Evolutionary conservation across 2,113 vertebrate species (phyloP).

Genomic region (Micromys minutus): DNA sequence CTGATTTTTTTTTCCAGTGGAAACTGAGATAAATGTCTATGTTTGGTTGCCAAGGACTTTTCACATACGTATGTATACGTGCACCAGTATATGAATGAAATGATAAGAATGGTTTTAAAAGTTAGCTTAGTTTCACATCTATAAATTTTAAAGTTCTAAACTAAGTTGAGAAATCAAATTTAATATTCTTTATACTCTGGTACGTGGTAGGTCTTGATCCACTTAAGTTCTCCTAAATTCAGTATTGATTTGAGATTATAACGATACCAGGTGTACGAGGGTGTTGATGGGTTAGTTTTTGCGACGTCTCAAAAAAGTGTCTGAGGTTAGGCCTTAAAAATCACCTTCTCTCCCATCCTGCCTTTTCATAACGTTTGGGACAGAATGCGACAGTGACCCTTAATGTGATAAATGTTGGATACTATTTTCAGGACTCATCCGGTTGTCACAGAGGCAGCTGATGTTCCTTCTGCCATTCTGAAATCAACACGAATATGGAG

Average conservation of each 20-base stretch:
- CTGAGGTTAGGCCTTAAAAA: not conserved
- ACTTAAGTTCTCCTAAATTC: not conserved
- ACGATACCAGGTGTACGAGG: not conserved
- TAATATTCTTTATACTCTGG: not conserved
- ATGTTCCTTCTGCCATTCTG: not conserved
- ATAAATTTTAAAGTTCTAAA: conserved; percentile 41
- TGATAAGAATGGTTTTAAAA: not conserved
- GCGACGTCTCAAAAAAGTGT: conserved; percentile 2
- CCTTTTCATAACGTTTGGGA: conserved; percentile 31
- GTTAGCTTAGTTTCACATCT: conserved; percentile 7
- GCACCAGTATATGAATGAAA: not conserved
- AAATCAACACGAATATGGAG: not conserved
- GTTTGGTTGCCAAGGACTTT: not conserved
- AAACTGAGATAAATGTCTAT: conserved; percentile 36
- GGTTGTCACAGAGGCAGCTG: not conserved
- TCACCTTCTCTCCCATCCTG: not conserved
- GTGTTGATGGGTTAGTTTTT: not conserved
- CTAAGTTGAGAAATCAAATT: not conserved
- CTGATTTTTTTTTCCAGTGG: conserved; percentile 44
- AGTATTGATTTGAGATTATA: conserved; percentile 42
- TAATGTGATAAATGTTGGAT: conserved; percentile 34
- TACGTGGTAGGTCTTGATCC: not conserved
- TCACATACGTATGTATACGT: not conserved
- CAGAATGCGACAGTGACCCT: conserved; percentile 26
- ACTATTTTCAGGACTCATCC: conserved; percentile 26